Conservation (phyloP, 2,888 invertebrate genomes). For the Drosophila macrospina region DNA sequence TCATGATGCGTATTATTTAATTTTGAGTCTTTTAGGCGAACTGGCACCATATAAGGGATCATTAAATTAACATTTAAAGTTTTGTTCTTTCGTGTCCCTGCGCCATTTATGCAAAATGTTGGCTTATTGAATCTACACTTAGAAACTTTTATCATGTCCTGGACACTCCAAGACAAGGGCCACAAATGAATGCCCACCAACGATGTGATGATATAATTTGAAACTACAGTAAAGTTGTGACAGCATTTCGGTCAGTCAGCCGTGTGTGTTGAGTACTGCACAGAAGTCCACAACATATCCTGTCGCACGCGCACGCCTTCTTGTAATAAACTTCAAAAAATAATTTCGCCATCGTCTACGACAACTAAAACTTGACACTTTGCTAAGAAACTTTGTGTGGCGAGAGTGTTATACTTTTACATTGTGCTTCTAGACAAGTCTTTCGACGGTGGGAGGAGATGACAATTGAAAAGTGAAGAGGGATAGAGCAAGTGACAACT, state of each 20-base stretch:
- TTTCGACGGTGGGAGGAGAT: conserved; percentile 8
- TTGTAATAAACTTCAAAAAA: conserved; percentile 77
- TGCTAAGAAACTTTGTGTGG: conserved; percentile 76
- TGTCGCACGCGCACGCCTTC: conserved; percentile 48
- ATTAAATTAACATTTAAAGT: conserved; percentile 65
- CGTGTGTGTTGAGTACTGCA: conserved; percentile 28
- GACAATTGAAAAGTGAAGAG: conserved; percentile 5
- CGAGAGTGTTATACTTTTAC: conserved; percentile 67
- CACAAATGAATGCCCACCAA: conserved; percentile 54
- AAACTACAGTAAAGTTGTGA: conserved; percentile 52
- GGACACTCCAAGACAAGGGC: conserved; percentile 43
- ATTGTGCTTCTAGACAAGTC: conserved; percentile 29
- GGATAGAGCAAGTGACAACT: conserved; percentile 60
- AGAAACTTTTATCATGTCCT: conserved; percentile 58
- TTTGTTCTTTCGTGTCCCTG: conserved; percentile 45
- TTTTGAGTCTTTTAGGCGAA: conserved; percentile 16
- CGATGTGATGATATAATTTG: conserved; percentile 44
- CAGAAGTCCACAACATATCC: conserved; percentile 42
- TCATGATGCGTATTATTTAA: background rate
- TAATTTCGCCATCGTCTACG: conserved; percentile 72
- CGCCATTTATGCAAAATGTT: conserved; percentile 68
- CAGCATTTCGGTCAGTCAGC: conserved; percentile 57
- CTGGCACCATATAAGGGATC: conserved; percentile 32
- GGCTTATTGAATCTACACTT: conserved; percentile 67
- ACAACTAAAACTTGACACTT: conserved; percentile 82